Evolutionary conservation across 2,797 vertebrate genomes (phyloP).

Genomic region (Danio jaintianensis): DNA sequence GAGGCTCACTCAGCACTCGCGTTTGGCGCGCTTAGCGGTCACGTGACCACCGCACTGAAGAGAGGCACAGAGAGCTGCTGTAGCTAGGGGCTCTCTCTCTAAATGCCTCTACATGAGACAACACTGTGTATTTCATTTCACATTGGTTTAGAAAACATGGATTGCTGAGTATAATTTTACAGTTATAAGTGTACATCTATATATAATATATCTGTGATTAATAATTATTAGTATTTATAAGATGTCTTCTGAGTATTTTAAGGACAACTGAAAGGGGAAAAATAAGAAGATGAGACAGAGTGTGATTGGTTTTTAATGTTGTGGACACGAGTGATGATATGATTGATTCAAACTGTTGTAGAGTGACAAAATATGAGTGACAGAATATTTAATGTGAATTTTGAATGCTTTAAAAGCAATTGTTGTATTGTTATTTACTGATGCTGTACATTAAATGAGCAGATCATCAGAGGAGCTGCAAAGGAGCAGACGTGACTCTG

Average conservation of each 20-base stretch:
- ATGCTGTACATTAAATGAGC: no score
- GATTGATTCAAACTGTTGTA: no score
- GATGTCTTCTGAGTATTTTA: not conserved
- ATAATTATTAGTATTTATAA: no score
- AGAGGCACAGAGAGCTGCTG: not conserved
- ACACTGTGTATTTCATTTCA: not conserved
- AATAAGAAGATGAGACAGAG: not conserved
- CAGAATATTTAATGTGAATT: no score
- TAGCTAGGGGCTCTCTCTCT: not conserved
- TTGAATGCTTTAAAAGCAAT: no score
- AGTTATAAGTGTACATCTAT: not conserved
- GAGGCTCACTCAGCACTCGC: not conserved
- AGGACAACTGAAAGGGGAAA: not conserved
- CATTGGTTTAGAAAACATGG: not conserved
- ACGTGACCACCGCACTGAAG: not conserved
- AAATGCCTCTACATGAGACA: not conserved
- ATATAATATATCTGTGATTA: not conserved
- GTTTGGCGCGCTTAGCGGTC: not conserved
- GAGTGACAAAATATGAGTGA: not conserved
- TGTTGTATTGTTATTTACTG: no score
- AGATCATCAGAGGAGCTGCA: no score
- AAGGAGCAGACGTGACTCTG: not conserved
- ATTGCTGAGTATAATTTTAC: not conserved
- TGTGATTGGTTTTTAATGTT: not conserved
- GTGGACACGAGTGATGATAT: not conserved